These are phyloP conservation scores for Lysandra bellargus DNA, from an alignment of 2,888 invertebrate species.

Conservation along the genomic window DNA sequence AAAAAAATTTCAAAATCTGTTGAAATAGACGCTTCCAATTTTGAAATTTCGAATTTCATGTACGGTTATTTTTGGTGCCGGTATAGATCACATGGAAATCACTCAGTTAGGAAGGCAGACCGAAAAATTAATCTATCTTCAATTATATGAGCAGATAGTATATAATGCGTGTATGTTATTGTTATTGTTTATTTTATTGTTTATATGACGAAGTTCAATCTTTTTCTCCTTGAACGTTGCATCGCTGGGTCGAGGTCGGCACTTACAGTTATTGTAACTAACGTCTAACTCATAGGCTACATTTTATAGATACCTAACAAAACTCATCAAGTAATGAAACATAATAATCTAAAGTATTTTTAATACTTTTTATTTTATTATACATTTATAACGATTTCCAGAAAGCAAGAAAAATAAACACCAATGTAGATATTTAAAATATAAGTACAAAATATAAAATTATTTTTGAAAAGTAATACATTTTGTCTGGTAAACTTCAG, in stretches of 20 bases:
- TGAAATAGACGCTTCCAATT: neutral
- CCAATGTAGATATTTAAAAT: neutral
- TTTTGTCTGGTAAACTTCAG: neutral
- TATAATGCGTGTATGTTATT: neutral
- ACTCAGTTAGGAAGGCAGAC: neutral
- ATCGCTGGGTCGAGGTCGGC: conserved; percentile 16
- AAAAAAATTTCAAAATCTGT: neutral
- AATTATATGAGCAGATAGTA: neutral
- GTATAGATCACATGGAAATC: neutral
- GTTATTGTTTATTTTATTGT: neutral
- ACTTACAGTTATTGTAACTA: neutral
- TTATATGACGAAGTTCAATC: conserved; percentile 14
- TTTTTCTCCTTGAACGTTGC: conserved; percentile 15
- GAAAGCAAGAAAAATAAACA: neutral
- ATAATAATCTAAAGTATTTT: neutral
- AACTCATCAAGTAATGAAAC: neutral
- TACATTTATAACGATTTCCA: neutral
- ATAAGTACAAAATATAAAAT: neutral
- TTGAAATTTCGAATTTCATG: neutral
- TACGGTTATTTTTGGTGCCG: neutral
- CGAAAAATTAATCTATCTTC: neutral
- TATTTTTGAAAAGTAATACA: neutral
- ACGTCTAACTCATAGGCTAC: neutral
- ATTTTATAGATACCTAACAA: too few species aligned
- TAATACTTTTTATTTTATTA: neutral